phyloP scores from a whole-genome alignment of 1,140 invertebrate genomes.

The Zaprionus tsacasi region DNA sequence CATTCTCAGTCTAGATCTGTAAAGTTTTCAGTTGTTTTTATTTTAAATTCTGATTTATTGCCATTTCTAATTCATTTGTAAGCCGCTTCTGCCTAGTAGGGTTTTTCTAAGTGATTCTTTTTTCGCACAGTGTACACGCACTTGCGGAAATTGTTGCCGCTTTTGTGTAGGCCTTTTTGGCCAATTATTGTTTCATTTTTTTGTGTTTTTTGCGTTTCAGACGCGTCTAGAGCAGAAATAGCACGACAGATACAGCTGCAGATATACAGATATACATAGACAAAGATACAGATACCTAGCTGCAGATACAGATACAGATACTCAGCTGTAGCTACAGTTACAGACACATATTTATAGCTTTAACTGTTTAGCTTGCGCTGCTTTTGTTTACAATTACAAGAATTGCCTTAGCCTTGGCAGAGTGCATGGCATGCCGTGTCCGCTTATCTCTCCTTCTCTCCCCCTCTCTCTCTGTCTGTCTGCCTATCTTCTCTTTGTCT shows the following conservation, averaged over 20 bases:
- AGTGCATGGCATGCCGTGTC: slow-evolving; percentile 27
- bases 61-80: too few relatives aligned
- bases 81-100: too few relatives aligned
- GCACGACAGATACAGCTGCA: neutral
- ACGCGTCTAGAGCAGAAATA: neutral
- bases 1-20: too few relatives aligned
- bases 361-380: neutral
- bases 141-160: neutral
- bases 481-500: slow-evolving; percentile 9
- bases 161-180: slow-evolving; percentile 3
- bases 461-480: neutral
- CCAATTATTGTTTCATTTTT: slow-evolving; percentile 1
- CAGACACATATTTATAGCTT: neutral
- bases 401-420: slow-evolving; percentile 39
- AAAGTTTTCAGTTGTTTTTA: too few relatives aligned
- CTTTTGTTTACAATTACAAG: slow-evolving; percentile 40
- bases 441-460: neutral
- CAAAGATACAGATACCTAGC: neutral
- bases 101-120: neutral
- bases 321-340: neutral
- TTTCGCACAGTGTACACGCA: neutral
- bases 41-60: too few relatives aligned
- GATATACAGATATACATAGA: neutral
- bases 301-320: neutral
- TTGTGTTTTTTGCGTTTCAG: neutral